Evolutionary conservation across 2,888 invertebrate genomes (phyloP), one percentile per base, ranked within the genome.

Genomic region (Boloria selene): DNA sequence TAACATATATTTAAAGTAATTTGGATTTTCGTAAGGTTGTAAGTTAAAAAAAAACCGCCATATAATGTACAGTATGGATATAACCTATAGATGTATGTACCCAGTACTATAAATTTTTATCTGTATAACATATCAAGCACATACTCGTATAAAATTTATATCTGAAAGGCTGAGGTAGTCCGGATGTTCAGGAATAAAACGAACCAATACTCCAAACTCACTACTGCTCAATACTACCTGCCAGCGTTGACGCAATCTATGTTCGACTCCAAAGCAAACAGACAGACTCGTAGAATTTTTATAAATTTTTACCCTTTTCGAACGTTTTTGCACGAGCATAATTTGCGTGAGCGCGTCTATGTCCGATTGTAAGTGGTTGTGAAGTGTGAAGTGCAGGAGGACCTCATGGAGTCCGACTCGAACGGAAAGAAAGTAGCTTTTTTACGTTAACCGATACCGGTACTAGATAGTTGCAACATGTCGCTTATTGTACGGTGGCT

Each of bases 91-190:
- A 78, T 84, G 78, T 83, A 82, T 87, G 88, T 90, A 90, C 86
- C 82, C 86, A 87, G 87, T 89, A 88, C 88, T 86, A 82, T 75
- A 78, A 83, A 80, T 78, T 79, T 77, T 79, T 85, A 88, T 88
- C 90, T 90, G 83, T 88, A 83, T 79, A 84, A 92, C 91, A 92
- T 92, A 92, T 92, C 91, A 92, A 84, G 85, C 85, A 84, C 86
- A 89, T 84, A n/a, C n/a, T n/a, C n/a, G n/a, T n/a, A 83, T 86
- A 84, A 82, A 80, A 81, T 81, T 80, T 81, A 82, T 80, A 76
- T 78, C 77, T 80, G 84, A 82, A 86, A 87, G 87, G 87, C 87
- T 88, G 87, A 85, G 73, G 81, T 83, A 84, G 83, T 81, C 82
- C 79, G 84, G 81, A 71, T 65, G 61, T 70, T 75, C 80, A 81